These are phyloP conservation scores for Carabus problematicus DNA, from an alignment of 2,888 invertebrate species.

Conservation along the genomic window DNA sequence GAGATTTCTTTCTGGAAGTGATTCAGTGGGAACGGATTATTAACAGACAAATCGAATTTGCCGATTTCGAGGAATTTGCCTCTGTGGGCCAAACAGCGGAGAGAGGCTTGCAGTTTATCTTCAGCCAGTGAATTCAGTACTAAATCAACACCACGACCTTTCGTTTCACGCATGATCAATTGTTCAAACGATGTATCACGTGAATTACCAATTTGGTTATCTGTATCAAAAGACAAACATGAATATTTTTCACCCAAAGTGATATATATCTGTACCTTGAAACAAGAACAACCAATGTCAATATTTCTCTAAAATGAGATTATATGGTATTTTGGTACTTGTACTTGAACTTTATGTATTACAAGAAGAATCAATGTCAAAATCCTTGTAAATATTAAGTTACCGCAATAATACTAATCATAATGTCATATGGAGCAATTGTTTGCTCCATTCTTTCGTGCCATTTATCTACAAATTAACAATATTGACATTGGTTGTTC, in stretches of 20 bases:
- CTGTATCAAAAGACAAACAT: conserved; percentile 50
- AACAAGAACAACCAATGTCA: no score
- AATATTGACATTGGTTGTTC: no score
- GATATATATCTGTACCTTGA: background rate
- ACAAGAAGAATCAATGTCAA: no score
- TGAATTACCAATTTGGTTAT: conserved; percentile 83
- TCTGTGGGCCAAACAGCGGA: conserved; percentile 66
- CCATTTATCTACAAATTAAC: no score
- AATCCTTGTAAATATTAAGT: no score
- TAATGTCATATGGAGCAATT: no score
- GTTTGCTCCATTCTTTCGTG: no score
- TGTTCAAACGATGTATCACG: conserved; percentile 86
- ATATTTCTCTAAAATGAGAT: no score
- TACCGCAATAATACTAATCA: no score
- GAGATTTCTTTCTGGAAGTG: conserved; percentile 74
- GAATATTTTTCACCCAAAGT: background rate
- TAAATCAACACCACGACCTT: conserved; percentile 88
- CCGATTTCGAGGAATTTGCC: conserved; percentile 87
- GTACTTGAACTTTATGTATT: no score
- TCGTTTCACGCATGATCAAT: conserved; percentile 79
- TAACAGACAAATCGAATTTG: conserved; percentile 78
- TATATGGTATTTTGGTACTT: no score
- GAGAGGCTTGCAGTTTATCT: conserved; percentile 82
- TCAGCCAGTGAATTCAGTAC: conserved; percentile 92
- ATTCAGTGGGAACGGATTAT: conserved; percentile 70